Evolutionary conservation across 1,140 invertebrate genomes (phyloP), one percentile per base, ranked within the genome.

Genomic region (Neodiprion fabricii): DNA sequence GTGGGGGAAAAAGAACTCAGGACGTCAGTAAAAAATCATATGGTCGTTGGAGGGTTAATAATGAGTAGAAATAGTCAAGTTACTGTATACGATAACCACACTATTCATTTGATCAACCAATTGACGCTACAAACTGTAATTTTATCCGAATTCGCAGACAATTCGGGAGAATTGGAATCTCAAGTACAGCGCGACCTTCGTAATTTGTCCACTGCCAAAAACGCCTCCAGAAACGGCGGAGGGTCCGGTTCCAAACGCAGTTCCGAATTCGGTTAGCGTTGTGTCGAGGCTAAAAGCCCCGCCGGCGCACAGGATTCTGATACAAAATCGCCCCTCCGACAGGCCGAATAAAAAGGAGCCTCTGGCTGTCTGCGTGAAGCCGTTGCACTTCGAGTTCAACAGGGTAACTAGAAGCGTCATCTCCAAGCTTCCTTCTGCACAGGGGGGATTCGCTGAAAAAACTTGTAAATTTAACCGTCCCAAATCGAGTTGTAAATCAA

Each of bases 111-210:
- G 28, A 40, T 40, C 1, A 40, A 40, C 28, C 28, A 40, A 40
- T 75, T n/a, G 10, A 21, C 71, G 1, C 2, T 14, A 14, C 11
- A 70, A 75, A 65, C 21, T 71, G 23, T 0, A 40, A 40, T 40
- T 40, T 40, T 40, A 5, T 40, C 28, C 28, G 28, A 40, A 40
- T 74, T 82, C 86, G 70, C 76, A 94, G 91, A 91, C 95, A 0
- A 97, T 98, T 48, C 89, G 96, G 47, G 96, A 98, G 86, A 97
- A 97, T 85, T 98, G 96, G 96, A 97, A 97, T 85, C 87, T 97
- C 4, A 96, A 96, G 82, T 98, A 97, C 86, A 97, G 95, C 79
- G 96, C 96, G 9, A 95, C 94, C 77, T 98, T 97, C 83, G 91
- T 98, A 3, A 90, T 97, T 61, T 97, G 96, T 80, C 92, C 94